These are phyloP conservation scores for Alentia gelatinosa DNA, from an alignment of 2,888 invertebrate genomes.

Conservation along the genomic window DNA sequence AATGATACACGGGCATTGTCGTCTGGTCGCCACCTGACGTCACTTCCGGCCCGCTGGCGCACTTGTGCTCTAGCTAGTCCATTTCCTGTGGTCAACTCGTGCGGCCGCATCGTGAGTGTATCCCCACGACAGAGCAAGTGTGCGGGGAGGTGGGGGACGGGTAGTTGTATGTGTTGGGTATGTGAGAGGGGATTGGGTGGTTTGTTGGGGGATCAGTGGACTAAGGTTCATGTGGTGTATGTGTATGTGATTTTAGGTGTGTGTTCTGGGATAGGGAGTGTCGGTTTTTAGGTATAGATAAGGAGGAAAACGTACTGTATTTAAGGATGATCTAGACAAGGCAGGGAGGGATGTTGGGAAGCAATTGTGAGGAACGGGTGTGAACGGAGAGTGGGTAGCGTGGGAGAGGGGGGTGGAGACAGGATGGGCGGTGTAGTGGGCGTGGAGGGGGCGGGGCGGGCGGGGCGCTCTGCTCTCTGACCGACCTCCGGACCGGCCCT, in stretches of 20 bases:
- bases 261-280: not conserved
- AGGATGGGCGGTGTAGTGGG: not conserved
- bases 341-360: not conserved
- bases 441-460: not conserved
- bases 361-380: not conserved
- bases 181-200: not conserved
- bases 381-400: not conserved
- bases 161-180: not conserved
- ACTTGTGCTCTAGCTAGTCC: conserved; percentile 15
- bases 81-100: conserved; percentile 7
- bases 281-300: too few relatives aligned
- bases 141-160: not conserved
- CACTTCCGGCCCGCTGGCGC: not conserved
- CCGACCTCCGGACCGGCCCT: not conserved
- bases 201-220: not conserved
- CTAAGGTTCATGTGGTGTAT: not conserved
- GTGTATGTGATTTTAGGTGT: not conserved
- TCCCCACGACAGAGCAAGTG: too few relatives aligned
- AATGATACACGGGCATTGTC: conserved; percentile 15
- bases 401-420: not conserved
- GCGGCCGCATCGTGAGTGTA: not conserved
- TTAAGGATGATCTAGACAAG: not conserved
- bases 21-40: not conserved
- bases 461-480: not conserved
- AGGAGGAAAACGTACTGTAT: too few relatives aligned